phyloP scores from a whole-genome alignment of 1,140 invertebrate genomes.

The Acromyrmex charruanus region DNA sequence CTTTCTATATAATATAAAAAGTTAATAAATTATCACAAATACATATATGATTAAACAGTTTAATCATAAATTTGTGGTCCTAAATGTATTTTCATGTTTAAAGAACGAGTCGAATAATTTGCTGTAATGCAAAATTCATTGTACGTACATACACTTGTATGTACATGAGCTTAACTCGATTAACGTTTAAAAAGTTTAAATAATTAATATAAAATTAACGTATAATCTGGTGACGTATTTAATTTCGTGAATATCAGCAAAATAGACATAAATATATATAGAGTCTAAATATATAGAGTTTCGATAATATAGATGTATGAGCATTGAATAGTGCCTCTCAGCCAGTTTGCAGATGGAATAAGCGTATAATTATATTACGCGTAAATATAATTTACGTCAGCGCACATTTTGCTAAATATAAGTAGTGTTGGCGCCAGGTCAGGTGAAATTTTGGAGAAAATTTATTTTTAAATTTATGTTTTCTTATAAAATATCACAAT shows the following conservation, averaged over 20 bases:
- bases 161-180: background rate
- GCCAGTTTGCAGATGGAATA: conserved; percentile 30
- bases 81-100: conserved; percentile 9
- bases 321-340: conserved; percentile 67
- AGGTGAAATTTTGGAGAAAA: background rate
- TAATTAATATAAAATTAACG: conserved; percentile 38
- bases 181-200: conserved; percentile 22
- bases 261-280: background rate
- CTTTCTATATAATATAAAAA: background rate
- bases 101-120: too few species aligned
- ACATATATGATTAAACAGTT: background rate
- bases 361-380: conserved; percentile 45
- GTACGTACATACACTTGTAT: too few species aligned
- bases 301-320: conserved; percentile 11
- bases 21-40: conserved; percentile 11
- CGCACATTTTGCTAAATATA: conserved; percentile 8
- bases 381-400: conserved; percentile 23
- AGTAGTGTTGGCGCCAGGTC: conserved; percentile 1
- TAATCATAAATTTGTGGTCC: background rate
- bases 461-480: background rate
- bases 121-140: conserved; percentile 10
- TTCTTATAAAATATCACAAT: background rate
- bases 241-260: background rate
- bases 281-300: background rate
- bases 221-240: background rate